Conservation (phyloP, 2,797 vertebrate genomes). For the Macropodus opercularis region DNA sequence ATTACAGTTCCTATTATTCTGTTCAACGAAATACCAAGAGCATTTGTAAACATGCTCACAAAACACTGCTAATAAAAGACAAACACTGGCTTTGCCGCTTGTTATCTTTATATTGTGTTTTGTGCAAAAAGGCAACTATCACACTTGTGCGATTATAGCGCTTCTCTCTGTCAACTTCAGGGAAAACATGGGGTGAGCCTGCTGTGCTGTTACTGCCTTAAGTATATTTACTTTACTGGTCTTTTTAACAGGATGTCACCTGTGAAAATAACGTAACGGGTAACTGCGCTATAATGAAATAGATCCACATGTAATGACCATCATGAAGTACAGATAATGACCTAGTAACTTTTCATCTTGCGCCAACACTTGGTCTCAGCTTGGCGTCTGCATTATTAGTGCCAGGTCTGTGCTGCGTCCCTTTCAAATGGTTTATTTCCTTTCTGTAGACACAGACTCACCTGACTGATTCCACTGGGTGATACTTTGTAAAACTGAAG, state of each 20-base stretch:
- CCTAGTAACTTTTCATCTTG: too few relatives aligned
- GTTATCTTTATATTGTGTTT: conserved; percentile 6
- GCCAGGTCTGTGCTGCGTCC: too few relatives aligned
- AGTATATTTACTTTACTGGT: neutral
- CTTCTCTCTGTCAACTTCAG: conserved; percentile 11
- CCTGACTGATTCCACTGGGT: conserved; percentile 84
- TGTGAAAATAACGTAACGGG: neutral
- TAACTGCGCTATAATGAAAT: too few relatives aligned
- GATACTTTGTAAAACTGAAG: conserved; percentile 91
- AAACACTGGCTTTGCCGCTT: conserved; percentile 14
- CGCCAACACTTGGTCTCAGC: too few relatives aligned
- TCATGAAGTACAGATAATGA: too few relatives aligned
- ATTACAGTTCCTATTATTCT: conserved; percentile 29
- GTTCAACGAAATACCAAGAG: conserved; percentile 7
- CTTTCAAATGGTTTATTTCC: too few relatives aligned
- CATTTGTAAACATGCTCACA: conserved; percentile 12
- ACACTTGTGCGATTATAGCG: neutral
- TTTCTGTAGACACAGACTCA: conserved; percentile 59
- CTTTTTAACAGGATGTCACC: neutral
- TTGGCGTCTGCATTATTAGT: too few relatives aligned
- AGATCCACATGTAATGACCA: too few relatives aligned
- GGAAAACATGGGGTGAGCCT: neutral
- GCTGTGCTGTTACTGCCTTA: neutral
- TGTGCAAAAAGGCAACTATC: neutral
- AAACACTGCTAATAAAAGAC: conserved; percentile 5